Conservation (phyloP, 2,797 vertebrate species). For the Antrozous pallidus region DNA sequence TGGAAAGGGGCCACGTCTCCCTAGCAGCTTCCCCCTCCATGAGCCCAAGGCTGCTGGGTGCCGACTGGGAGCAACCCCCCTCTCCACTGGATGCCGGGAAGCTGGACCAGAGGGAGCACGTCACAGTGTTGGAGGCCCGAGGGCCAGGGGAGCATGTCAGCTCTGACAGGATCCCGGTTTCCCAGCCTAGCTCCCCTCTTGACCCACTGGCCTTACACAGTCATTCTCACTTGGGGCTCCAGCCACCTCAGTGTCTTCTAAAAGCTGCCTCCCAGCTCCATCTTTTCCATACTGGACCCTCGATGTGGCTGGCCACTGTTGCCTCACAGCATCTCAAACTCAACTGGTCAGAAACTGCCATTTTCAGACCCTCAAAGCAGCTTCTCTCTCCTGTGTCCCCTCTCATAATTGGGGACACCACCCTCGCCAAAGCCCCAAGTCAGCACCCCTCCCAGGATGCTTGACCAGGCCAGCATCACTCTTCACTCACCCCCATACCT, state of each 20-base stretch:
- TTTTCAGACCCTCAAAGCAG: background rate
- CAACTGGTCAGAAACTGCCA: background rate
- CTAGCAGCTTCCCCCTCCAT: background rate
- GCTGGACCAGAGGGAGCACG: background rate
- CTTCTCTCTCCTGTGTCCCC: background rate
- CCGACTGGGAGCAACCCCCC: background rate
- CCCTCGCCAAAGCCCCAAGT: background rate
- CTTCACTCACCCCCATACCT: no score
- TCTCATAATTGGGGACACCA: background rate
- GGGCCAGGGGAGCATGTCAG: background rate
- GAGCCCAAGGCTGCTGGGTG: no score
- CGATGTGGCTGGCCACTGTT: background rate
- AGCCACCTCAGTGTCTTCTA: background rate
- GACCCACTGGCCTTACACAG: background rate
- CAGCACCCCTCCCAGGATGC: background rate
- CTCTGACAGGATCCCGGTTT: background rate
- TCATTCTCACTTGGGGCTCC: background rate
- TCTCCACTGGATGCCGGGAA: background rate
- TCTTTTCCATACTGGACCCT: background rate
- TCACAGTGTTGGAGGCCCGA: background rate
- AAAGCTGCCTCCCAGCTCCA: background rate
- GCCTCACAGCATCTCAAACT: background rate
- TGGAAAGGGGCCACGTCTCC: accelerated
- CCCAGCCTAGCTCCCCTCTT: background rate
- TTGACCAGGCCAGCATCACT: background rate